A percentile compares a stretch with the other conserved stretches of the same genome.
phyloP scores from a whole-genome alignment of 2,113 vertebrate genomes.

The Sprattus sprattus region DNA sequence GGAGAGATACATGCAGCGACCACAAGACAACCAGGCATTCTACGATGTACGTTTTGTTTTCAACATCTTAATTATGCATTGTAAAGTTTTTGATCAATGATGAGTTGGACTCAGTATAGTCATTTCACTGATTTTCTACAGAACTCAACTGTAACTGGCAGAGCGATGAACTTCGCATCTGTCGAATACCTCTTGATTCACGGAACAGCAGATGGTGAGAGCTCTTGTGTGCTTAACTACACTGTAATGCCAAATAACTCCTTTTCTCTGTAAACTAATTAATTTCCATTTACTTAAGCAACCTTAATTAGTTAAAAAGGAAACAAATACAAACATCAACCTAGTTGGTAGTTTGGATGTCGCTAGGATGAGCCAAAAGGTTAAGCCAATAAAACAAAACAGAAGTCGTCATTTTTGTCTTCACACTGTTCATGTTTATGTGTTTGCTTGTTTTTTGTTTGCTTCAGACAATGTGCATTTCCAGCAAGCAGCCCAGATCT shows the following conservation, averaged over 20 bases:
- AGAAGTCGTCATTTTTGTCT: background rate
- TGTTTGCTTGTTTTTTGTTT: background rate
- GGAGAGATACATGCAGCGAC: slow-evolving; percentile 91
- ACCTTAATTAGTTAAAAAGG: background rate
- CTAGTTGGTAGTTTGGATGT: background rate
- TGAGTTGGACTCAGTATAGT: background rate
- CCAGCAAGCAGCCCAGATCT: slow-evolving; percentile 94
- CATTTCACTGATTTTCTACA: slow-evolving; percentile 50
- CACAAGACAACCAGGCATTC: slow-evolving; percentile 70
- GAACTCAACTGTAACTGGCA: slow-evolving; percentile 91
- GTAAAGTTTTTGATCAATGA: background rate
- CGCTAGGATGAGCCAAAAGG: background rate
- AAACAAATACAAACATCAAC: background rate
- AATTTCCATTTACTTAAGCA: background rate
- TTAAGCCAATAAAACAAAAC: background rate
- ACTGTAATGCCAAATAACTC: background rate
- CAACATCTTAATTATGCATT: background rate
- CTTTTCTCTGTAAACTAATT: background rate
- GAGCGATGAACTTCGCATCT: slow-evolving; percentile 88
- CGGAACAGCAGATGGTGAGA: slow-evolving; percentile 96
- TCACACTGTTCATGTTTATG: background rate
- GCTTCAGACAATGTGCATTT: slow-evolving; percentile 95
- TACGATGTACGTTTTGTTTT: slow-evolving; percentile 77
- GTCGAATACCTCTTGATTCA: slow-evolving; percentile 96
- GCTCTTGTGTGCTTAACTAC: slow-evolving; percentile 43